These are phyloP conservation scores for Sebastes cheni DNA, from an alignment of 2,797 vertebrate species.

Conservation along the genomic window DNA sequence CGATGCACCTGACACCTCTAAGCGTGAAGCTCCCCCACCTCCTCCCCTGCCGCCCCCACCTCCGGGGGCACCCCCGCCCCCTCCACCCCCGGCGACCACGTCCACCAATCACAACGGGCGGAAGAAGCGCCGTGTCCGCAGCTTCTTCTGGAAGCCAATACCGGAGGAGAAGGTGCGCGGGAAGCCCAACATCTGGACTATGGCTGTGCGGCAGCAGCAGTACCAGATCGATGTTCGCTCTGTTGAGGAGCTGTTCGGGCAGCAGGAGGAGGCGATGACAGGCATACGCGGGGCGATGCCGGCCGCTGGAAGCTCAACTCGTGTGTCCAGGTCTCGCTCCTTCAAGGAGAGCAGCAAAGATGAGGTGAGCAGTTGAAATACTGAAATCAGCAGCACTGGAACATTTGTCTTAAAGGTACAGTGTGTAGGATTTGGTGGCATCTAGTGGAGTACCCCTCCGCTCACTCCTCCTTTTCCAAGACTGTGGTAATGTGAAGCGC, in stretches of 20 bases:
- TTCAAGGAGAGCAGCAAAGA: constrained; percentile 90
- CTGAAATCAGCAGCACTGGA: not conserved
- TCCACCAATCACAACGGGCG: constrained; percentile 78
- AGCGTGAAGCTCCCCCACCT: constrained; percentile 48
- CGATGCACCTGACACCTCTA: constrained; percentile 11
- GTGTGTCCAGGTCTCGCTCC: constrained; percentile 80
- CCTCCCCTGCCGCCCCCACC: constrained; percentile 59
- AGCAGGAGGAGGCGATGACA: constrained; percentile 85
- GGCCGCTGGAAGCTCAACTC: constrained; percentile 46
- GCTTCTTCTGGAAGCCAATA: constrained; percentile 98
- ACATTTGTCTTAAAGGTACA: not conserved
- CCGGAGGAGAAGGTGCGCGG: constrained; percentile 96
- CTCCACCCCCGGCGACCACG: constrained; percentile 64
- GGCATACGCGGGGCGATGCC: constrained; percentile 70
- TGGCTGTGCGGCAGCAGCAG: constrained; percentile 89
- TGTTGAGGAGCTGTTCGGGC: constrained; percentile 98
- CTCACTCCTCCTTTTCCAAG: not conserved
- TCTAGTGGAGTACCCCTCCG: not conserved
- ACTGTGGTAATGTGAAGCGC: no score
- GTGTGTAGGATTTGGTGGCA: not conserved
- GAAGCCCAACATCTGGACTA: constrained; percentile 96
- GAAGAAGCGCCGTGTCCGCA: constrained; percentile 92
- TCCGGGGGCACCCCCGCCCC: constrained; percentile 59
- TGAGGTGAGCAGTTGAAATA: constrained; percentile 86
- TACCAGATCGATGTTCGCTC: constrained; percentile 95